These are phyloP conservation scores for Myotis planiceps DNA, from an alignment of 2,797 vertebrate genomes.

Conservation along the genomic window DNA sequence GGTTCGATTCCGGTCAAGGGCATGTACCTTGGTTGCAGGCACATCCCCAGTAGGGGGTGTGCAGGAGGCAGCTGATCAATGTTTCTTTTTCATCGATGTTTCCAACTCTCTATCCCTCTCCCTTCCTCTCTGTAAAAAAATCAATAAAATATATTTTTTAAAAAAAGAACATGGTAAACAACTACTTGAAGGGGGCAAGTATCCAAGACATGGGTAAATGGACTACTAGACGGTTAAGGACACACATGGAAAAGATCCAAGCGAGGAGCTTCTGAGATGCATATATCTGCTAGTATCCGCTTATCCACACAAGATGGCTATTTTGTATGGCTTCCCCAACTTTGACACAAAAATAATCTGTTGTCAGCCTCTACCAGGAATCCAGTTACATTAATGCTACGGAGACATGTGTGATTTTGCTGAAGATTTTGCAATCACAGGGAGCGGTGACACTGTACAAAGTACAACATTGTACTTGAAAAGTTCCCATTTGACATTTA, in stretches of 20 bases:
- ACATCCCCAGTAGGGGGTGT: no score
- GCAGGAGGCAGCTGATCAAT: no score
- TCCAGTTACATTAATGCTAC: neutral
- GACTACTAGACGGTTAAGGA: neutral
- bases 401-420: neutral
- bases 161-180: neutral
- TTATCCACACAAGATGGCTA: neutral
- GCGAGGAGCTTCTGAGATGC: no score
- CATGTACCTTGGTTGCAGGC: no score
- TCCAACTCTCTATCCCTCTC: no score
- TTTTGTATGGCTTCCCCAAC: neutral
- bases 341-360: neutral
- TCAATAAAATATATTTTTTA: no score
- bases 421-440: neutral
- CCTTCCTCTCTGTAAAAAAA: no score
- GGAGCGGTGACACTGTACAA: neutral
- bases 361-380: neutral
- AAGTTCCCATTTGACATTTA: neutral
- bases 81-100: no score
- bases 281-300: neutral
- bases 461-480: neutral
- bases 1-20: no score
- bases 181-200: neutral
- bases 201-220: neutral
- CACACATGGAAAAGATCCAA: neutral